phyloP scores from a whole-genome alignment of 2,113 vertebrate species.

The Onychorhynchus coronatus region DNA sequence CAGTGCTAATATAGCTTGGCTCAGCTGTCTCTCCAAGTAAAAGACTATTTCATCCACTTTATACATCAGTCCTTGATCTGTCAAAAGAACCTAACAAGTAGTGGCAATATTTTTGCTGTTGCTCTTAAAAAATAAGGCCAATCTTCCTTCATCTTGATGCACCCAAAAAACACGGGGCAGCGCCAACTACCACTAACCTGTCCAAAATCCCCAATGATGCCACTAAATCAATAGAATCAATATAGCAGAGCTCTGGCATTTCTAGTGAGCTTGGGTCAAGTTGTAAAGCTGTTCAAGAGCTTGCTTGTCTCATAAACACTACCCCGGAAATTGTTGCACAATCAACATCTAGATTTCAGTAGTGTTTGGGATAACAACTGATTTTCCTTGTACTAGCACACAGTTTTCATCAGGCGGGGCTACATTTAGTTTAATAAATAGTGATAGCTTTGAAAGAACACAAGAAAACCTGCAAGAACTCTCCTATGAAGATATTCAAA shows the following conservation, averaged over 20 bases:
- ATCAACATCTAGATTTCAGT: not conserved
- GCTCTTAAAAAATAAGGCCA: not conserved
- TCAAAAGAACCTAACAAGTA: not conserved
- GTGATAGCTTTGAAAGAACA: not conserved
- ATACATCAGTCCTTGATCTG: not conserved
- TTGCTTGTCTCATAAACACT: not conserved
- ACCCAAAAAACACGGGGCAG: not conserved
- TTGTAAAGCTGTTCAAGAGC: not conserved
- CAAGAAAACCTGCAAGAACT: not conserved
- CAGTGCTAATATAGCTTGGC: not conserved
- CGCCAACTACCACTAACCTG: not conserved
- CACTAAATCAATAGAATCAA: not conserved
- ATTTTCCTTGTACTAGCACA: not conserved
- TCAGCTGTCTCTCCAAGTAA: not conserved
- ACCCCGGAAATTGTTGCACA: not conserved
- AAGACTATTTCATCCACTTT: not conserved
- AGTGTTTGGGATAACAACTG: not conserved
- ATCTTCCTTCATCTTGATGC: not conserved
- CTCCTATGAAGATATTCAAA: not conserved
- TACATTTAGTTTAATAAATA: not conserved
- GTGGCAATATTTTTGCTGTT: not conserved
- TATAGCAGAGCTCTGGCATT: not conserved
- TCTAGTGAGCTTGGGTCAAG: not conserved
- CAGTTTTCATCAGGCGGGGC: not conserved
- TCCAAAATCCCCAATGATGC: not conserved